Conservation (phyloP, 2,888 invertebrate species). For the Crossocerus cetratus region DNA sequence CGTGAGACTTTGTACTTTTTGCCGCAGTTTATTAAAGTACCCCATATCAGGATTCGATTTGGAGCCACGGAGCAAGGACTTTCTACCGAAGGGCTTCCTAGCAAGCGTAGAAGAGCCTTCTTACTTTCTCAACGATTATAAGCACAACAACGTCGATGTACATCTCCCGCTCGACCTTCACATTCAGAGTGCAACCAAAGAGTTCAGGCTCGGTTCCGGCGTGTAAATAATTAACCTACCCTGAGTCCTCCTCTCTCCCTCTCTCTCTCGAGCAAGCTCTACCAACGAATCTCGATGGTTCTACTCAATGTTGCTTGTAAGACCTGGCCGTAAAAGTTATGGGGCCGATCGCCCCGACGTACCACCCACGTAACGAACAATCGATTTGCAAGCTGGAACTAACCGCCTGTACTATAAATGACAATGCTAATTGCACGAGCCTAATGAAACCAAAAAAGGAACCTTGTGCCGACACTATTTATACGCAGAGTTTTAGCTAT, state of each 20-base stretch:
- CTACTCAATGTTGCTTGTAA: slow-evolving; percentile 48
- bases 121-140: slow-evolving; percentile 90
- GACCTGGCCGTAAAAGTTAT: slow-evolving; percentile 32
- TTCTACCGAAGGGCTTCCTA: slow-evolving; percentile 91
- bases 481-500: slow-evolving; percentile 63
- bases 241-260: neutral
- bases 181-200: slow-evolving; percentile 83
- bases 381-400: slow-evolving; percentile 45
- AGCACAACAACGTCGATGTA: slow-evolving; percentile 83
- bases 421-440: slow-evolving; percentile 51
- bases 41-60: slow-evolving; percentile 87
- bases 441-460: slow-evolving; percentile 25
- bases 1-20: too few relatives aligned
- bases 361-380: slow-evolving; percentile 33
- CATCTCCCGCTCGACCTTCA: slow-evolving; percentile 82
- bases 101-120: slow-evolving; percentile 88
- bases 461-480: slow-evolving; percentile 55
- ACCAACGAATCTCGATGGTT: slow-evolving; percentile 35
- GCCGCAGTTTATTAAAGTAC: slow-evolving; percentile 83
- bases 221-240: slow-evolving; percentile 62
- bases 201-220: slow-evolving; percentile 80
- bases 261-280: slow-evolving; percentile 5
- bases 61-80: slow-evolving; percentile 86
- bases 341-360: slow-evolving; percentile 34
- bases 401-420: slow-evolving; percentile 26